A percentile compares a stretch with the other conserved stretches of the same genome.
These are phyloP conservation scores for Anolis carolinensis DNA, from an alignment of 2,113 vertebrate genomes.

Conservation along the genomic window DNA sequence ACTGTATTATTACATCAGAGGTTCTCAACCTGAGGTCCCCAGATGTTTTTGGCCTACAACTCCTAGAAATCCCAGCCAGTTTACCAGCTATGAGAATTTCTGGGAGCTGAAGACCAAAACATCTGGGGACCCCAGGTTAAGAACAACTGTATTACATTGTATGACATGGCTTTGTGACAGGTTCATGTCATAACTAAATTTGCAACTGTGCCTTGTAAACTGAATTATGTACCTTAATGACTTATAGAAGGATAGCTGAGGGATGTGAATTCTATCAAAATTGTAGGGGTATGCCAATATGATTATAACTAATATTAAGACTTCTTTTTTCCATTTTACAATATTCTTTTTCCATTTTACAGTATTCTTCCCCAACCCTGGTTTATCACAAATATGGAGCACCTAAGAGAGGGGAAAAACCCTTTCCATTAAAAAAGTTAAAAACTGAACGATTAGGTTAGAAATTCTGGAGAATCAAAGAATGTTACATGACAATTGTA, in stretches of 20 bases:
- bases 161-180: neutral
- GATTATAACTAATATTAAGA: neutral
- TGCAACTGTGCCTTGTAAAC: neutral
- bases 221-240: neutral
- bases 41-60: no score
- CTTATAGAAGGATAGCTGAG: neutral
- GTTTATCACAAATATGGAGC: neutral
- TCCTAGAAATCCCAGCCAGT: no score
- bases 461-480: neutral
- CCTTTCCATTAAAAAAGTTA: neutral
- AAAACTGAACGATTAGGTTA: neutral
- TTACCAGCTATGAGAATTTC: no score
- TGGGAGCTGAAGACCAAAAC: no score
- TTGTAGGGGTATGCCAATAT: no score
- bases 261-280: neutral
- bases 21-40: no score
- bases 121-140: no score
- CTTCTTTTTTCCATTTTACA: no score
- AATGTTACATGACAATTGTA: neutral
- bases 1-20: no score
- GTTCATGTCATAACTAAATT: neutral
- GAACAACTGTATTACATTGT: neutral
- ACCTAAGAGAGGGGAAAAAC: neutral
- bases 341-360: neutral
- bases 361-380: neutral